Base-by-base conservation (phyloP, 2,888 invertebrate species). In the Coelopa pilipes region DNA sequence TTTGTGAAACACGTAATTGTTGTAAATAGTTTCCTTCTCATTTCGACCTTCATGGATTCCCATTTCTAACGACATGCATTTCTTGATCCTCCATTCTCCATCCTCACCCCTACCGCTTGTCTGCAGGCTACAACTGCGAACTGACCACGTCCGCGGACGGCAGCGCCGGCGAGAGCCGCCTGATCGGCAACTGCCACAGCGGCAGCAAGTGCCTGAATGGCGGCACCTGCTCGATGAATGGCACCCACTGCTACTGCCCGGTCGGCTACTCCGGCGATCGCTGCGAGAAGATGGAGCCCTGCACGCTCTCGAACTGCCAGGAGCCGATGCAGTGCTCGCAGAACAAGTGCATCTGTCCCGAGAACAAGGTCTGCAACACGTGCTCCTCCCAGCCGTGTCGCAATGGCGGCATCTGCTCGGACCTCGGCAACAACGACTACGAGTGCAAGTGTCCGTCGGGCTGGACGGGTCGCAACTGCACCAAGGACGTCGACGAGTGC, bases 401-500 rank as follows among this genome's bases (percentile, higher is more conserved):
- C 71, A 92, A 93, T 87, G 90, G 90, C 21, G 93, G 91, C 57
- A 89, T 89, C 71, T 93, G 93, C 84, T 83, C 88, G 71, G 89
- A 89, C 76, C 92, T 92, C 83, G 83, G 87, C 71, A 83, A 87
- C 65, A 90, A 90, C 75, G 85, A 83, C 50, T 92, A 90, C 85
- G 88, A 88, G 77, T 93, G 93, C 83, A 87, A 89, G 74, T 92
- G 92, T 83, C 85, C 89, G 19, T 85, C 89, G 49, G 92, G 91
- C 80, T 91, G 89, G 87, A 89, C 89, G 82, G 91, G 91, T 13
- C 88, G 89, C 45, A 88, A 88, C 74, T 91, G 91, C 77, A 90
- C 90, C 78, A 79, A 88, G 72, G 96, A 96, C 83, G 89, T 95
- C 17, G 91, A 96, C 83, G 96, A 96, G 85, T 86, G 88, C 70